phyloP scores from a whole-genome alignment of 1,140 invertebrate genomes.

The Listronotus bonariensis region DNA sequence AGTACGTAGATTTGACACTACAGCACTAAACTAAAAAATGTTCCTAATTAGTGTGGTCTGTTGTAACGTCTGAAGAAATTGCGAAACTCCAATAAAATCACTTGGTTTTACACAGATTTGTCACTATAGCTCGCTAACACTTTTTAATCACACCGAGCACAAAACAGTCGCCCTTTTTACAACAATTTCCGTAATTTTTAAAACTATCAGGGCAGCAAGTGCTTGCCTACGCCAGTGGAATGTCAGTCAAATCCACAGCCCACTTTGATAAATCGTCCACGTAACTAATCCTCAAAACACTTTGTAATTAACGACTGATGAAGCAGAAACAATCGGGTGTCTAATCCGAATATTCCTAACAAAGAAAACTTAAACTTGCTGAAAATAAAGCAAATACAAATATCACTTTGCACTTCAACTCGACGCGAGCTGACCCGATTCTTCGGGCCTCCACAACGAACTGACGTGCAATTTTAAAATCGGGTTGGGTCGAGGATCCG shows the following conservation, averaged over 20 bases:
- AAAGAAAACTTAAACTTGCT: conserved; percentile 2
- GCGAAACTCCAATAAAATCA: too few species aligned
- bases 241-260: conserved; percentile 35
- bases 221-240: conserved; percentile 33
- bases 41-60: too few species aligned
- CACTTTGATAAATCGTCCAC: conserved; percentile 24
- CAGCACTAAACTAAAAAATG: too few species aligned
- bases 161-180: too few species aligned
- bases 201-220: conserved; percentile 12
- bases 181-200: conserved; percentile 1
- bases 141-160: conserved; percentile 6
- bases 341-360: background rate
- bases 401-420: conserved; percentile 1
- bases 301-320: background rate
- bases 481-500: conserved; percentile 34
- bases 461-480: conserved; percentile 28
- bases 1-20: too few species aligned
- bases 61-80: too few species aligned
- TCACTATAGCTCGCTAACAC: background rate
- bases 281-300: conserved; percentile 6
- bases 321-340: background rate
- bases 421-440: conserved; percentile 5
- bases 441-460: conserved; percentile 6
- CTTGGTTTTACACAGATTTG: too few species aligned
- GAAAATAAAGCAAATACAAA: conserved; percentile 8